A percentile compares a stretch with the other conserved stretches of the same genome.
Conservation (phyloP, 1,140 invertebrate genomes). For the Tetranychus cinnabarinus region DNA sequence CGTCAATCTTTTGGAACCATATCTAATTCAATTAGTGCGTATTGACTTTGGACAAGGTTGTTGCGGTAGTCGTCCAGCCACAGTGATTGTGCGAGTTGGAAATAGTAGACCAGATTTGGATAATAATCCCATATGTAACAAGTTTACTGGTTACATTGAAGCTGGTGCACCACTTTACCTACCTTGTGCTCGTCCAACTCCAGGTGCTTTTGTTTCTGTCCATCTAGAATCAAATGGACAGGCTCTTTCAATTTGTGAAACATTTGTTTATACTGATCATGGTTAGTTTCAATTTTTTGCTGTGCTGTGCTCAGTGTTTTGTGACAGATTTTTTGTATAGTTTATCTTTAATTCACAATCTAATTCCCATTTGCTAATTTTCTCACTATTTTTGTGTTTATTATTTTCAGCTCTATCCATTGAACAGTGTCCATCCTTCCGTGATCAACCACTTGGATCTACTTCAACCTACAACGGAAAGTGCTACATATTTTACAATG, state of each 20-base stretch:
- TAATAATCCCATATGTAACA: conserved; percentile 75
- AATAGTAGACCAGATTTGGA: conserved; percentile 81
- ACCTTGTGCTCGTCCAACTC: conserved; percentile 81
- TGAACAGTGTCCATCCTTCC: conserved; percentile 69
- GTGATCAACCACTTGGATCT: conserved; percentile 69
- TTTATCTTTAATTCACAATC: neutral
- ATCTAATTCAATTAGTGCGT: conserved; percentile 75
- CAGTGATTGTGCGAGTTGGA: conserved; percentile 66
- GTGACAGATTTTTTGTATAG: neutral
- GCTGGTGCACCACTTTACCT: conserved; percentile 73
- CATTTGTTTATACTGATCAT: conserved; percentile 82
- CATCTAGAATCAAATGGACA: conserved; percentile 46
- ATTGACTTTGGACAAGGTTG: conserved; percentile 76
- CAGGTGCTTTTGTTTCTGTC: conserved; percentile 75
- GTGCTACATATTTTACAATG: conserved; percentile 83
- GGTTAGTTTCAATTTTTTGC: conserved; percentile 21
- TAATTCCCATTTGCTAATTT: neutral
- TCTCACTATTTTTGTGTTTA: neutral
- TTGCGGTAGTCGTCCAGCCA: conserved; percentile 55
- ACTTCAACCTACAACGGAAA: conserved; percentile 84
- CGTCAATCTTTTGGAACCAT: conserved; percentile 75
- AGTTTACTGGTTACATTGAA: conserved; percentile 37
- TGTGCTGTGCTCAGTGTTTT: neutral
- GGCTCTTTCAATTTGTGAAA: conserved; percentile 74
- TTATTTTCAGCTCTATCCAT: conserved; percentile 51